Evolutionary conservation across 1,140 invertebrate genomes (phyloP).

Genomic region (Bombus superbus): DNA sequence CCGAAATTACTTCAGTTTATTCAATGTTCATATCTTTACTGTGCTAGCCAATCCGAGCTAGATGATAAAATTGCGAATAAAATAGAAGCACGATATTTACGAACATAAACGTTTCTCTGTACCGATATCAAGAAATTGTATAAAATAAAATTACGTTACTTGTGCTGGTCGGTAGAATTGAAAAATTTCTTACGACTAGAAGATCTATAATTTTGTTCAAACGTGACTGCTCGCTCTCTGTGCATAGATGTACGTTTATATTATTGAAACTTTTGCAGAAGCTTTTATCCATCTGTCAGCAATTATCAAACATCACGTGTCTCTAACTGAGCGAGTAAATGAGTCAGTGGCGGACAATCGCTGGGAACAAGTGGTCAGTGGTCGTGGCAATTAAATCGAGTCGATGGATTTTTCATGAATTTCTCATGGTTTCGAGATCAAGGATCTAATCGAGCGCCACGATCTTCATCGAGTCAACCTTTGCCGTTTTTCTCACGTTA

Average conservation of each 20-base stretch:
- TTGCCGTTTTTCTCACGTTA: conserved; percentile 23
- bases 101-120: too few relatives aligned
- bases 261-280: too few relatives aligned
- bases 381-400: conserved; percentile 3
- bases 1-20: too few relatives aligned
- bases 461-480: neutral
- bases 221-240: neutral
- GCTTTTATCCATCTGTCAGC: neutral
- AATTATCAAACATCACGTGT: neutral
- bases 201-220: neutral
- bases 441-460: conserved; percentile 31
- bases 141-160: too few relatives aligned
- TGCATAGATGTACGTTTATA: too few relatives aligned
- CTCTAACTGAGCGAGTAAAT: neutral
- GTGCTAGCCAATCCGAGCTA: too few relatives aligned
- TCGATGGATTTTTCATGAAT: neutral
- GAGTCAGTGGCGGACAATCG: neutral
- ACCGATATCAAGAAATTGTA: too few relatives aligned
- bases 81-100: too few relatives aligned
- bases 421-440: conserved; percentile 14
- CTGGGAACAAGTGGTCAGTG: neutral
- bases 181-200: neutral
- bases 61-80: too few relatives aligned
- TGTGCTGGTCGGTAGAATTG: neutral
- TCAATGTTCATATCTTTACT: too few relatives aligned